phyloP scores from a whole-genome alignment of 2,888 invertebrate genomes.

The Notodonta ziczac region DNA sequence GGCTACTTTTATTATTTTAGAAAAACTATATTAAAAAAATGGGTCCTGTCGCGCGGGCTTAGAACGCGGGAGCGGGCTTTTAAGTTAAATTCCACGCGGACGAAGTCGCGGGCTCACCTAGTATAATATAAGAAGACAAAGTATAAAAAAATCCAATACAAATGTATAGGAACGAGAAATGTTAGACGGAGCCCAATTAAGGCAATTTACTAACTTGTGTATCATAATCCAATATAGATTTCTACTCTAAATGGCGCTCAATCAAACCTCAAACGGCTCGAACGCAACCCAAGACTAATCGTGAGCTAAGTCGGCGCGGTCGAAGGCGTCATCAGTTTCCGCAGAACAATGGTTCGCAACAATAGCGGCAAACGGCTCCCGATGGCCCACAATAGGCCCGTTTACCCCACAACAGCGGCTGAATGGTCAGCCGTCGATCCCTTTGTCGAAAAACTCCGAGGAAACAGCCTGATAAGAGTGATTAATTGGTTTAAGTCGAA shows the following conservation, averaged over 20 bases:
- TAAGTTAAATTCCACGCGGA: too few relatives aligned
- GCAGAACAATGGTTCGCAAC: conserved; percentile 66
- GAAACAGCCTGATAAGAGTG: conserved; percentile 80
- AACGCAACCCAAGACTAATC: conserved; percentile 69
- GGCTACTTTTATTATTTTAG: too few relatives aligned
- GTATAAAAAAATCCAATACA: too few relatives aligned
- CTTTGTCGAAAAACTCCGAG: conserved; percentile 68
- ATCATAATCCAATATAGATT: not conserved
- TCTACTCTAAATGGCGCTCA: conserved; percentile 9
- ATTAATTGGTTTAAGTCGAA: conserved; percentile 81
- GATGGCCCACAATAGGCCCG: conserved; percentile 60
- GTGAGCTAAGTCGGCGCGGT: conserved; percentile 62
- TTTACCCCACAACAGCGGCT: conserved; percentile 68
- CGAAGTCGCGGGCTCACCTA: too few relatives aligned
- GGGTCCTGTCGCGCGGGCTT: too few relatives aligned
- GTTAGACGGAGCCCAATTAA: too few relatives aligned
- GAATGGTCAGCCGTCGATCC: conserved; percentile 70
- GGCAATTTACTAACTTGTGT: not conserved
- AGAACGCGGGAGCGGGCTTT: too few relatives aligned
- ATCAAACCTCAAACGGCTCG: conserved; percentile 26
- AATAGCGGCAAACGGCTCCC: conserved; percentile 62
- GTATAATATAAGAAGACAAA: too few relatives aligned
- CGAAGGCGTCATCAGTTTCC: conserved; percentile 70
- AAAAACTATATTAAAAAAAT: too few relatives aligned
- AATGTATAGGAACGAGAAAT: too few relatives aligned